These are phyloP conservation scores for Cassiopea andromeda DNA, from an alignment of 30 jellyfish, hydroid and myxozoan species.

Conservation along the genomic window DNA sequence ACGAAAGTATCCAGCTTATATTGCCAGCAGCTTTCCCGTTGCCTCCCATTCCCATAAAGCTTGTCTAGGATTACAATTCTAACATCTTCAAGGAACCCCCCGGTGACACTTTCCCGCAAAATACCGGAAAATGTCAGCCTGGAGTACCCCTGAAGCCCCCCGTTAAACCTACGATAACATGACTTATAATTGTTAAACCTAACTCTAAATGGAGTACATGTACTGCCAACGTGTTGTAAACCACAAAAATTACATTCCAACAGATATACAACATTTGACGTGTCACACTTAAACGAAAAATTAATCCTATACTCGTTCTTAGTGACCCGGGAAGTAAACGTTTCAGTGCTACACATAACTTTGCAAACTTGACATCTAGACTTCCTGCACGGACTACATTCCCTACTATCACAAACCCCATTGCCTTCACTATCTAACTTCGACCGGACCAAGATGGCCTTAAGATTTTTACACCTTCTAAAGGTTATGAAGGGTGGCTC, in stretches of 20 bases:
- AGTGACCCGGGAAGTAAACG: neutral
- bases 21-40: no score
- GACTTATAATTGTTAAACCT: no score
- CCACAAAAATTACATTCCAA: slow-evolving; percentile 51
- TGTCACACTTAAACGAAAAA: slow-evolving; percentile 27
- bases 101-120: no score
- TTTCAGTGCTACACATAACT: neutral
- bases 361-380: slow-evolving; percentile 9
- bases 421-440: neutral
- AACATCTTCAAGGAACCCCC: no score
- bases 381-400: slow-evolving; percentile 7
- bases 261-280: slow-evolving; percentile 39
- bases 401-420: neutral
- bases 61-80: no score
- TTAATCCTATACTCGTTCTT: neutral
- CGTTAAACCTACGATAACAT: no score
- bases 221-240: slow-evolving; percentile 54
- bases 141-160: no score
- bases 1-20: no score
- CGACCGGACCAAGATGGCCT: neutral
- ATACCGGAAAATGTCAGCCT: no score
- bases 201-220: neutral
- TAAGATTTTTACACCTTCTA: neutral
- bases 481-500: neutral
- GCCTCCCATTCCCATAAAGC: no score